Percentiles rank a stretch among this genome's conserved stretches.
These are phyloP conservation scores for Setophaga coronata DNA, from an alignment of 2,113 vertebrate species.

Conservation along the genomic window DNA sequence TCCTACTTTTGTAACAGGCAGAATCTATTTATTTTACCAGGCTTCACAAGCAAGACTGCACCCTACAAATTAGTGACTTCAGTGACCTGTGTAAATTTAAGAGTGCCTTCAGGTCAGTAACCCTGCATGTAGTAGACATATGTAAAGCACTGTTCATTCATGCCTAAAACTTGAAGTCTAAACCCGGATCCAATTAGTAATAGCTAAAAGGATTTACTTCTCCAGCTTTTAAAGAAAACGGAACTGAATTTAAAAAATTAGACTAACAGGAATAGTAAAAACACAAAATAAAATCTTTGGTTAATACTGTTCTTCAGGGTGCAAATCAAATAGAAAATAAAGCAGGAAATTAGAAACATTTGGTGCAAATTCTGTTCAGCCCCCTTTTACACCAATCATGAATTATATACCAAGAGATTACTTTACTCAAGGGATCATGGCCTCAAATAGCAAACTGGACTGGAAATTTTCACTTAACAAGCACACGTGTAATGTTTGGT, in stretches of 20 bases:
- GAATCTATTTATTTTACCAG: slow-evolving; percentile 1
- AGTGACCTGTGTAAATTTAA: slow-evolving; percentile 50
- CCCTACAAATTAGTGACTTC: slow-evolving; percentile 41
- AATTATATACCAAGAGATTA: background rate
- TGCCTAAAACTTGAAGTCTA: slow-evolving; percentile 43
- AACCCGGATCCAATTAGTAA: slow-evolving; percentile 33
- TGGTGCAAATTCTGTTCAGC: background rate
- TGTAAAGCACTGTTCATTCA: slow-evolving; percentile 22
- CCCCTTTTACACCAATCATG: background rate
- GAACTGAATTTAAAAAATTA: slow-evolving; percentile 1
- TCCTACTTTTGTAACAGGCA: background rate
- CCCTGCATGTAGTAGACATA: slow-evolving; percentile 16
- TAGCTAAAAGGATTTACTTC: slow-evolving; percentile 47
- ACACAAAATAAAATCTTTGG: background rate
- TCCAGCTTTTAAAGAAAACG: slow-evolving; percentile 10
- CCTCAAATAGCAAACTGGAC: background rate
- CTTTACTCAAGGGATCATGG: background rate
- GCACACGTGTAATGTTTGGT: background rate
- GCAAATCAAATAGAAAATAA: background rate
- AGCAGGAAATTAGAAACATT: slow-evolving; percentile 32
- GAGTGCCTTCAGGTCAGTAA: slow-evolving; percentile 50
- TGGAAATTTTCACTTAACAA: background rate
- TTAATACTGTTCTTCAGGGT: background rate
- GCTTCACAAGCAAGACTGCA: background rate
- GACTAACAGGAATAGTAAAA: slow-evolving; percentile 30